Evolutionary conservation across 2,113 vertebrate genomes (phyloP), one percentile per base, ranked within the genome.

Genomic region (Oncorhynchus gorbuscha): DNA sequence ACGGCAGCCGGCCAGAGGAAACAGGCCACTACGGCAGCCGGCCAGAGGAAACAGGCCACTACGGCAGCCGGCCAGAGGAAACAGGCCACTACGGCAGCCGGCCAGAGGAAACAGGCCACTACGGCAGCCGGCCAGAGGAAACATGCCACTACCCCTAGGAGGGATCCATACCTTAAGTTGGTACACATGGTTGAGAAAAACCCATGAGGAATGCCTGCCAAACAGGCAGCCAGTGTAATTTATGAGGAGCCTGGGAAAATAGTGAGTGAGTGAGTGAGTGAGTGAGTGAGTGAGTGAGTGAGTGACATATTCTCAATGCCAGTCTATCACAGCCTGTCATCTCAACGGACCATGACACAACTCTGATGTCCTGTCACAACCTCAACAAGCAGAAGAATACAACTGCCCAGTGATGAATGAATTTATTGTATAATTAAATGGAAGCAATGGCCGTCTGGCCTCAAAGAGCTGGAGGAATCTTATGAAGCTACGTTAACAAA

Each of bases 121-220:
- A 14, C n/a, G 20, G 11, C 6, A 61, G 2, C 1, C 6, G 20
- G 16, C 20, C 11, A 7, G 59, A 61, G 3, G 11, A 20, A 7
- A 81, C 8, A 9, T n/a, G 59, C 7, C 16, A 59, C 22, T 75
- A 69, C 69, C 73, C 67, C 20, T 61, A 79, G 32, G 65, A 67
- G 79, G 64, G 71, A 69, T 48, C 78, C 69, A 75, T 84, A 83
- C 76, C 30, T 86, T 80, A 86, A 0, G 1, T 30, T 69, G 68
- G 75, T 3, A 30, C 67, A 72, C 20, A 72, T 79, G n/a, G 73
- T 39, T 16, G 72, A 67, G 28, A 81, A 77, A 84, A 82, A 75
- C 73, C 73, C 77, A 16, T 79, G 81, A 82, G 80, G 80, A 86
- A 83, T 69, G 75, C 70, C 66, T 71, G 64, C 24, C 78, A 74